phyloP scores from a whole-genome alignment of 2,888 invertebrate genomes.

The Lasioglossum leucozonium region DNA sequence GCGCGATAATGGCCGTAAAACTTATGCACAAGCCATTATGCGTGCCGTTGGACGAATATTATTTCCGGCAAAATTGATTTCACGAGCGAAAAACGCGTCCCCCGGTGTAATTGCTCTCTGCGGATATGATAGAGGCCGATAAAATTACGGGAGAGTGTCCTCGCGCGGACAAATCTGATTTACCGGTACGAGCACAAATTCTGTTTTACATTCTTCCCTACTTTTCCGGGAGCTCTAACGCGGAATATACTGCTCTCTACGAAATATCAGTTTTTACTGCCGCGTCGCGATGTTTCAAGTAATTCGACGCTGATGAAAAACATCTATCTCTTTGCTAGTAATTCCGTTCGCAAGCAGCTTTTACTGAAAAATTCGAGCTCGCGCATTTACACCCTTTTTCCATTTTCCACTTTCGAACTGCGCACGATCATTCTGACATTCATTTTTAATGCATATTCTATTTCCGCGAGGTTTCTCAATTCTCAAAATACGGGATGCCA shows the following conservation, averaged over 20 bases:
- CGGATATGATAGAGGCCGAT: conserved; percentile 5
- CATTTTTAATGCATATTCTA: background rate
- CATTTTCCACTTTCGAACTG: background rate
- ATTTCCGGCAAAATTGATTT: background rate
- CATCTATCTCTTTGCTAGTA: background rate
- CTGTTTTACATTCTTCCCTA: background rate
- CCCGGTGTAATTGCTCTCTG: background rate
- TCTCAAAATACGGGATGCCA: too few species aligned
- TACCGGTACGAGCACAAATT: background rate
- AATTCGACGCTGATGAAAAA: background rate
- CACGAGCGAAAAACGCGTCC: background rate
- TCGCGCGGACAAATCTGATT: conserved; percentile 12
- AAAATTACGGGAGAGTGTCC: conserved; percentile 1
- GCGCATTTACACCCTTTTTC: background rate
- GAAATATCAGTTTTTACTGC: background rate
- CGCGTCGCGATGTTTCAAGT: background rate
- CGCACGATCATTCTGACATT: background rate
- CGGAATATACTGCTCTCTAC: background rate
- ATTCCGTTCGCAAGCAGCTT: background rate
- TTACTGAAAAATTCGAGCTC: background rate
- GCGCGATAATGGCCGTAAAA: background rate
- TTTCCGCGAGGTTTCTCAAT: too few species aligned
- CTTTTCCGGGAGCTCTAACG: background rate
- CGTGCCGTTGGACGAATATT: background rate
- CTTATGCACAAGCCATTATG: background rate